Evolutionary conservation across 2,797 vertebrate species (phyloP), one percentile per base, ranked within the genome.

Genomic region (Periophthalmus magnuspinnatus): DNA sequence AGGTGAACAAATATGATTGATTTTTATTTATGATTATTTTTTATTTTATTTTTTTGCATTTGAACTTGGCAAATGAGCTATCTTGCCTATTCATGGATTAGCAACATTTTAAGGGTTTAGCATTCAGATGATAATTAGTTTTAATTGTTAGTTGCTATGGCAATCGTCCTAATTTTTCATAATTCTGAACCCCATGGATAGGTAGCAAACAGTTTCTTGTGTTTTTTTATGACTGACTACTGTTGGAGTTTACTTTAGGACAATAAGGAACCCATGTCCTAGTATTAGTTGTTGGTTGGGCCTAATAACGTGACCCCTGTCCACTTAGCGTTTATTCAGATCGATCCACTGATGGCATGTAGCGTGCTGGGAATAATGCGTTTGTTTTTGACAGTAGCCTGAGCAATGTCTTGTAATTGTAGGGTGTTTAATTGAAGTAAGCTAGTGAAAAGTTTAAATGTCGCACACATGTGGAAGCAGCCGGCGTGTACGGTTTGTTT

Each of bases 401-500:
- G 4, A 36, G 6, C 59, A 38, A 60, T 41, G 2, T 41, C 38
- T n/a, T 33, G 19, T 22, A 47, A 63, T 8, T 28, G 61, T 1
- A 47, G 38, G 61, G 13, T 47, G 19, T 64, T 48, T 28, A 47
- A 47, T 64, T 22, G 22, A 47, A 17, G 61, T 16, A 47, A 13
- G 24, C 56, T 58, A 1, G 41, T 28, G 38, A 47, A 63, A 47
- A 48, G 61, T 64, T 58, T 45, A 58, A 74, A 56, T 48, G 64
- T 54, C 48, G 41, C 61, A 73, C 60, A 52, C 64, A 55, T 73
- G 5, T 62, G 56, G 2, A 77, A 16, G 16, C 45, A 77, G 11
- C 16, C 45, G 59, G 36, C 11, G 16, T 13, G 8, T 6, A 47
- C 72, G 71, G 70, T 77, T 81, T 76, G 67, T 82, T 74, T 63